Evolutionary conservation across 2,888 invertebrate genomes (phyloP).

Genomic region (Anodontia alba): DNA sequence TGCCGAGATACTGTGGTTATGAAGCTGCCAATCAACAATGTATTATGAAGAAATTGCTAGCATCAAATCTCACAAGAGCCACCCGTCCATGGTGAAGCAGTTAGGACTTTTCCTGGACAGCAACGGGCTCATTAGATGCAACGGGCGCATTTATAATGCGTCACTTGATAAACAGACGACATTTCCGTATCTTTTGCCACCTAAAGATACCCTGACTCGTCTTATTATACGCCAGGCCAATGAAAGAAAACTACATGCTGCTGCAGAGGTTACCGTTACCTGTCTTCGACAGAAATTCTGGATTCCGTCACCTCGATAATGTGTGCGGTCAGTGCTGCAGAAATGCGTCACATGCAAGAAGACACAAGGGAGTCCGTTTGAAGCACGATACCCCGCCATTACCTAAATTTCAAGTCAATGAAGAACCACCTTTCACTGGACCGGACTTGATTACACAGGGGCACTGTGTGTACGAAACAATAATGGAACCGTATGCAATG

Average conservation of each 20-base stretch:
- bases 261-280: neutral
- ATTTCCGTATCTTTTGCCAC: no score
- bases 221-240: no score
- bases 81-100: neutral
- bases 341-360: conserved; percentile 32
- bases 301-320: conserved; percentile 26
- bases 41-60: neutral
- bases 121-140: no score
- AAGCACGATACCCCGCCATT: conserved; percentile 36
- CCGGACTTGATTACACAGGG: conserved; percentile 52
- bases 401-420: conserved; percentile 25
- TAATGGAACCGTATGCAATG: conserved; percentile 27
- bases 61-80: no score
- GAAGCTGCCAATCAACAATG: neutral
- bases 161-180: no score
- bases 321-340: no score
- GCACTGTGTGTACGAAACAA: conserved; percentile 23
- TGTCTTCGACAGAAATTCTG: conserved; percentile 34
- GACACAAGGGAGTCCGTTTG: conserved; percentile 34
- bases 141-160: no score
- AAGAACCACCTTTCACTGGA: conserved; percentile 40
- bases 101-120: no score
- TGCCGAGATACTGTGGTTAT: neutral
- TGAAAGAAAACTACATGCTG: conserved; percentile 6
- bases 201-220: no score